Percentiles rank a stretch among this genome's conserved stretches.
Evolutionary conservation across 2,797 vertebrate species (phyloP).

Genomic region (Mormyrops boulengeri): DNA sequence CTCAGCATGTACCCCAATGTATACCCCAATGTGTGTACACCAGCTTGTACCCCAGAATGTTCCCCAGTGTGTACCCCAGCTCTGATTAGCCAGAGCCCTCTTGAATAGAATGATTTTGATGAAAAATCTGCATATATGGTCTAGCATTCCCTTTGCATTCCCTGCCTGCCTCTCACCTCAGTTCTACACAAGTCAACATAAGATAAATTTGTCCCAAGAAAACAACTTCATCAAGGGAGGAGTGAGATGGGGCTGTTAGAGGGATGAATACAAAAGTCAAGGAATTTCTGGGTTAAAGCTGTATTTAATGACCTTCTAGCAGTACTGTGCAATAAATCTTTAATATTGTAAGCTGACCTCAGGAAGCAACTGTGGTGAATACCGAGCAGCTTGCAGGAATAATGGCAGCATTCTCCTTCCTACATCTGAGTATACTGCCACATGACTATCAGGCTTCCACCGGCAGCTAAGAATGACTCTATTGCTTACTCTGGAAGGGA

Average conservation of each 20-base stretch:
- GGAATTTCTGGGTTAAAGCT: background rate
- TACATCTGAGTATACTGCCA: background rate
- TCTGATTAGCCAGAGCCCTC: background rate
- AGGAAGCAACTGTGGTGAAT: background rate
- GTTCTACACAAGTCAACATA: background rate
- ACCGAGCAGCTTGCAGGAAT: background rate
- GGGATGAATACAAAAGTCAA: background rate
- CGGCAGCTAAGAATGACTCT: background rate
- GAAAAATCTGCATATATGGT: background rate
- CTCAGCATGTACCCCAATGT: background rate
- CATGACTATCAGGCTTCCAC: background rate
- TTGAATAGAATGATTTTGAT: background rate
- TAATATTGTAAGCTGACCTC: background rate
- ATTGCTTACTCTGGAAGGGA: background rate
- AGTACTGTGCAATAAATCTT: background rate
- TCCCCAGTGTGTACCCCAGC: background rate
- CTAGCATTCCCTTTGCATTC: background rate
- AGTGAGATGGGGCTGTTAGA: background rate
- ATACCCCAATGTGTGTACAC: background rate
- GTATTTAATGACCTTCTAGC: background rate
- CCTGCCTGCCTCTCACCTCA: background rate
- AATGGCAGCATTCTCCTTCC: background rate
- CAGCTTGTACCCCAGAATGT: background rate
- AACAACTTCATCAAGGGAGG: background rate
- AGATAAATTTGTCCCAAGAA: background rate